Evolutionary conservation across 2,797 vertebrate species (phyloP).

Genomic region (Sebastes steindachneri): DNA sequence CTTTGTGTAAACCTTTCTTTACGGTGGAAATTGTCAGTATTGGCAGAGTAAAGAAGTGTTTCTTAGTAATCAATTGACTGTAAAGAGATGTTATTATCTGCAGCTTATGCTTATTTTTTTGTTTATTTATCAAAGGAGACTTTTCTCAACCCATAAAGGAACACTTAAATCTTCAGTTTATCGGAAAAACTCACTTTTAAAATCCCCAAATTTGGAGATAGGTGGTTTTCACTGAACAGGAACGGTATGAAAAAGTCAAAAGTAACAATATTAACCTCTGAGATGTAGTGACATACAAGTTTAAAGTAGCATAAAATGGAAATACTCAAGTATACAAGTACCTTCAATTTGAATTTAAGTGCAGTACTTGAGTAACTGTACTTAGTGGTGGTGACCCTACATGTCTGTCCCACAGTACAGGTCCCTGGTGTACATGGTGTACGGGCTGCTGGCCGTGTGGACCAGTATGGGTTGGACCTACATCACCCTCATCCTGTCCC

Average conservation of each 20-base stretch:
- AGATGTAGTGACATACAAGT: fast-evolving
- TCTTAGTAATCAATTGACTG: not conserved
- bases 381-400: not conserved
- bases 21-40: not conserved
- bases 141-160: not conserved
- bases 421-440: constrained; percentile 89
- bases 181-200: not conserved
- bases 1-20: not conserved
- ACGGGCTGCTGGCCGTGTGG: constrained; percentile 89
- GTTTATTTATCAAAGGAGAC: no score
- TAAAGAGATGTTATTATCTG: not conserved
- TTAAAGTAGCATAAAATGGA: not conserved
- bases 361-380: not conserved
- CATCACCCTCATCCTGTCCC: constrained; percentile 90
- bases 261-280: not conserved
- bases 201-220: no score
- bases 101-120: no score
- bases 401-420: constrained; percentile 83
- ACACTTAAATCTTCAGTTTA: not conserved
- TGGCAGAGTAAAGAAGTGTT: not conserved
- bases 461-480: constrained; percentile 93
- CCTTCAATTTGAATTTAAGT: not conserved
- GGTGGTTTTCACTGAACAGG: no score
- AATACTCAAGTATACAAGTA: not conserved
- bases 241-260: not conserved